phyloP scores from a whole-genome alignment of 2,888 invertebrate species.

The Cremastobaeus sp. region DNA sequence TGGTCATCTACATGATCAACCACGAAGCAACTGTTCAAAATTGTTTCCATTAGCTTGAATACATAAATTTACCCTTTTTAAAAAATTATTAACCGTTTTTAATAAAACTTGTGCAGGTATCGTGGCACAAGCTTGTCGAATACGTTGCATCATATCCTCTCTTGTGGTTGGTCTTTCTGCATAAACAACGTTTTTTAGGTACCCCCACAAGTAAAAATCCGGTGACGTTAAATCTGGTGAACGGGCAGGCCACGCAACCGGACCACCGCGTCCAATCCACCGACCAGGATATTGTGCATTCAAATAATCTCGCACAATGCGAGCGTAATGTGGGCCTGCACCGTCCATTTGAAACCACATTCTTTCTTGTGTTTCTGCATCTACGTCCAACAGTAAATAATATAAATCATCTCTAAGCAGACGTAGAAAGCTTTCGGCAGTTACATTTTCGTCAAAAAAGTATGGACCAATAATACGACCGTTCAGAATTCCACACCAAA shows the following conservation, averaged over 20 bases:
- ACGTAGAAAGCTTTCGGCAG: not conserved
- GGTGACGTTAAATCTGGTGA: constrained; percentile 9
- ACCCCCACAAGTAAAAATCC: constrained; percentile 8
- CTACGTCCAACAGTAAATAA: not conserved
- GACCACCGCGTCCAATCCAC: constrained; percentile 27
- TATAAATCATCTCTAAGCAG: not conserved
- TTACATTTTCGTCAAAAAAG: constrained; percentile 13
- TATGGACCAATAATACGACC: constrained; percentile 6
- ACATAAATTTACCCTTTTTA: not conserved
- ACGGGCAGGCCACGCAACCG: not conserved
- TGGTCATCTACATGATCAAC: not conserved
- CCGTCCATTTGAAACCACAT: constrained; percentile 67
- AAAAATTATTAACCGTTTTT: not conserved
- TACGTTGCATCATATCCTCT: constrained; percentile 4
- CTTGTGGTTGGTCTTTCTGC: constrained; percentile 5
- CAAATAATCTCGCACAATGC: constrained; percentile 32
- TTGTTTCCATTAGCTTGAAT: not conserved
- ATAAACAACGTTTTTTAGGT: constrained; percentile 7
- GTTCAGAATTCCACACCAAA: constrained; percentile 15
- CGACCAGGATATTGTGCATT: constrained; percentile 39
- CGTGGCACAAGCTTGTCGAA: not conserved
- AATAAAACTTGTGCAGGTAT: not conserved
- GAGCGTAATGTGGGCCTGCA: constrained; percentile 39
- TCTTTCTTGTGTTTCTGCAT: constrained; percentile 14
- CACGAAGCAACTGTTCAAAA: not conserved